A percentile compares a stretch with the other conserved stretches of the same genome.
Evolutionary conservation across 2,797 vertebrate species (phyloP).

Genomic region (Danio kyathit): DNA sequence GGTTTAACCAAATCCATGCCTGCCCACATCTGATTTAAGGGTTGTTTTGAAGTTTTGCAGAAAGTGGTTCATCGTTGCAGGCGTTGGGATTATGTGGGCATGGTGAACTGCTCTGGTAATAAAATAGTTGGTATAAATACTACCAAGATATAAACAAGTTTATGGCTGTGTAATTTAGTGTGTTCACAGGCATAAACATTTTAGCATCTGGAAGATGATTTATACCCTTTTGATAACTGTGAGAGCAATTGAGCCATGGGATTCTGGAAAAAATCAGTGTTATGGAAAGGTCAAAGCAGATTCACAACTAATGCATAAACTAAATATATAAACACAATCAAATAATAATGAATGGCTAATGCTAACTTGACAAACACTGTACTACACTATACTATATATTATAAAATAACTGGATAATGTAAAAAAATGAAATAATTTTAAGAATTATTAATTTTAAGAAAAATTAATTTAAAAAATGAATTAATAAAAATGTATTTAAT

Average conservation of each 20-base stretch:
- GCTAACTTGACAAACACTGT: not conserved
- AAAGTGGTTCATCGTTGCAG: constrained; percentile 28
- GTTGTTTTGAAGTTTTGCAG: constrained; percentile 11
- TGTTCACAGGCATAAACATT: constrained; percentile 34
- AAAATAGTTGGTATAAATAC: constrained; percentile 55
- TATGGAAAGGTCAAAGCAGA: not conserved
- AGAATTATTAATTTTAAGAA: no score
- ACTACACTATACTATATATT: no score
- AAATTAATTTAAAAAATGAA: no score
- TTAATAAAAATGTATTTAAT: no score
- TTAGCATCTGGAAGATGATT: constrained; percentile 49
- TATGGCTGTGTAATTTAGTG: constrained; percentile 37
- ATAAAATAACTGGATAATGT: no score
- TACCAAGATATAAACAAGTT: constrained; percentile 46
- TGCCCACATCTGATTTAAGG: constrained; percentile 35
- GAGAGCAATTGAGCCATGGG: constrained; percentile 15
- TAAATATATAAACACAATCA: not conserved
- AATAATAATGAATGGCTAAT: not conserved
- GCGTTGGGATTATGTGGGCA: constrained; percentile 9
- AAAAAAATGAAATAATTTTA: no score
- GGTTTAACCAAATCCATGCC: constrained; percentile 22
- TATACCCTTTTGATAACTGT: constrained; percentile 17
- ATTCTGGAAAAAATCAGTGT: not conserved
- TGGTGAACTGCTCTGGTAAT: constrained; percentile 26
- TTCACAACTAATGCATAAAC: not conserved